Percentiles rank a stretch among this genome's conserved stretches.
Conservation (phyloP, 2,113 vertebrate species). For the Zonotrichia leucophrys region DNA sequence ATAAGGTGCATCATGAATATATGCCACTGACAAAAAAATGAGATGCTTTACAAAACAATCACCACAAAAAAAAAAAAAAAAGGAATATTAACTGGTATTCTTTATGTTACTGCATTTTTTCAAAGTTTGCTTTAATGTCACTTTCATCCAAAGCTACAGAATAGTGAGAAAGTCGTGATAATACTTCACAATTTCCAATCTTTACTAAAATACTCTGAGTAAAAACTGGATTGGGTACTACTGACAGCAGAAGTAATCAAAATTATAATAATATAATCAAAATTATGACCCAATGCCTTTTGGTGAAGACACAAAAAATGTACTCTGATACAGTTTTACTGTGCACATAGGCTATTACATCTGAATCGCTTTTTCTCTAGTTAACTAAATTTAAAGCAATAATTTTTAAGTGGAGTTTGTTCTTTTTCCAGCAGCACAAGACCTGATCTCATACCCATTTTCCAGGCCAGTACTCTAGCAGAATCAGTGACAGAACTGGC, state of each 20-base stretch:
- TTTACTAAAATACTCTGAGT: neutral
- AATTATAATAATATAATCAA: neutral
- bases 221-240: neutral
- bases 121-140: neutral
- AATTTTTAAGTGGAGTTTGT: neutral
- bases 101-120: slow-evolving; percentile 79
- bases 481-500: neutral
- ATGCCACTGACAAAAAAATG: neutral
- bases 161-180: neutral
- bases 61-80: neutral
- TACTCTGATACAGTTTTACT: neutral
- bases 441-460: neutral
- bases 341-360: neutral
- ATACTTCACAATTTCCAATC: neutral
- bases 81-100: slow-evolving; percentile 72
- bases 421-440: neutral
- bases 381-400: neutral
- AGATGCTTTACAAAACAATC: neutral
- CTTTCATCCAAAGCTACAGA: neutral
- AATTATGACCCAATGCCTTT: neutral
- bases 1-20: neutral
- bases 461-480: neutral
- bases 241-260: neutral
- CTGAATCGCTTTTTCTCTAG: neutral
- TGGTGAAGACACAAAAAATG: neutral